Conservation (phyloP, 2,888 invertebrate genomes). For the Hermaeophaga mercurialis region DNA sequence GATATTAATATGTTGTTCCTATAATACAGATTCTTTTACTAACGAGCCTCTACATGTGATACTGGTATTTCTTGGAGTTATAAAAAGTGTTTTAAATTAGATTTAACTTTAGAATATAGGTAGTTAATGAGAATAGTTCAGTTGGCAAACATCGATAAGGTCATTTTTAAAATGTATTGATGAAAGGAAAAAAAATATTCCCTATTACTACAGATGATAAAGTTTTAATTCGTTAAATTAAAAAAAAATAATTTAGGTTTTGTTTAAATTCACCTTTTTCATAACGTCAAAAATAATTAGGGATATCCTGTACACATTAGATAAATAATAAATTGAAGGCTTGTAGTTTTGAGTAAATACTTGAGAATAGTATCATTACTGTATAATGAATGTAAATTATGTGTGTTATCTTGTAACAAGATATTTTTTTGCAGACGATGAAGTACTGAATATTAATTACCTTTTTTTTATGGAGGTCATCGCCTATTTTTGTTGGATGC, state of each 20-base stretch:
- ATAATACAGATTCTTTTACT: neutral
- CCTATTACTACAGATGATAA: neutral
- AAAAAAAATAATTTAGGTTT: neutral
- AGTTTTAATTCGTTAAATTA: neutral
- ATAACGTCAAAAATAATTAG: neutral
- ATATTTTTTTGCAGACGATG: slow-evolving; percentile 31
- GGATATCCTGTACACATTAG: neutral
- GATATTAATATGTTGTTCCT: neutral
- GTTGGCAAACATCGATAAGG: neutral
- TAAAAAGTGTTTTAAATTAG: neutral
- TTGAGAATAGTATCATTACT: slow-evolving; percentile 29
- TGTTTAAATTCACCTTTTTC: no score
- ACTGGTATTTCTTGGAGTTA: slow-evolving; percentile 1
- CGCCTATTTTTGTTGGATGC: slow-evolving; percentile 1
- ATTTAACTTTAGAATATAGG: neutral
- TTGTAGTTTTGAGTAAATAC: slow-evolving; percentile 31
- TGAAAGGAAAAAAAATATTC: neutral
- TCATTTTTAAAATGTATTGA: neutral
- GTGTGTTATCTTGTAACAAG: slow-evolving; percentile 45
- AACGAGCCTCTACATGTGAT: no score
- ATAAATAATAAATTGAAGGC: slow-evolving; percentile 22
- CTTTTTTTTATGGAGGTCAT: slow-evolving; percentile 19
- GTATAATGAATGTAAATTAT: slow-evolving; percentile 32
- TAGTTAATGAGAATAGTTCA: neutral
- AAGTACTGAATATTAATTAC: slow-evolving; percentile 12